Base-by-base conservation (phyloP, 1,140 invertebrate species). In the Heliconius hermathena region DNA sequence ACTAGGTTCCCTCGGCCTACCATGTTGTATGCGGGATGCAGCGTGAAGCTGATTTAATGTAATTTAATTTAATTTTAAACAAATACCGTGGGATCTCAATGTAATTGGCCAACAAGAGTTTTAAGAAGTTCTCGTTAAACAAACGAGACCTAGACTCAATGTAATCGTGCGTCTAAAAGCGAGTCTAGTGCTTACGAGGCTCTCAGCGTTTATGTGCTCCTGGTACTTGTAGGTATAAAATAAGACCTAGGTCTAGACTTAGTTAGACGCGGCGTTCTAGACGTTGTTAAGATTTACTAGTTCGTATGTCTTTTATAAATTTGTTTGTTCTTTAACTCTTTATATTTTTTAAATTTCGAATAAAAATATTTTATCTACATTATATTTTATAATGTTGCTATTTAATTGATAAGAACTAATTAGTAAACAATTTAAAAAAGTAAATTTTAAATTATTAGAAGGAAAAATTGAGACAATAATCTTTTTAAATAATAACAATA, bases 151-250 rank as follows among this genome's bases (percentile, higher is more conserved):
- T 84, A 82, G 77, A 76, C 82, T 77, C 73, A 80, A 76, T 74
- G 74, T 81, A 81, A 76, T 75, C 73, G 77, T 66, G 57, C 71
- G 76, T 52, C 66, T 77, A 72, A 80, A 75, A 76, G 76, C 75
- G 57, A 86, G 76, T 82, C 81, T 87, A 89, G 86, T 86, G 82
- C 80, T 87, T 84, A 77, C 57, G 75, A 72, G 83, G 49, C 83
- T 83, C 82, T 82, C 18, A 9, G 71, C 60, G 73, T 79, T 83
- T 89, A 87, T 89, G 80, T 66, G 81, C 78, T 80, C 87, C 85
- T 88, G 74, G 87, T 88, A 88, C 81, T 83, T 84, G 81, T 87
- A 87, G 84, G 83, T 86, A 87, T 80, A 81, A 80, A 82, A 73
- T 80, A 83, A 84, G 81, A 83, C 84, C 81, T 86, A 87, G 83